Evolutionary conservation across 2,113 vertebrate genomes (phyloP), one percentile per base, ranked within the genome.

Genomic region (Sturnira hondurensis): DNA sequence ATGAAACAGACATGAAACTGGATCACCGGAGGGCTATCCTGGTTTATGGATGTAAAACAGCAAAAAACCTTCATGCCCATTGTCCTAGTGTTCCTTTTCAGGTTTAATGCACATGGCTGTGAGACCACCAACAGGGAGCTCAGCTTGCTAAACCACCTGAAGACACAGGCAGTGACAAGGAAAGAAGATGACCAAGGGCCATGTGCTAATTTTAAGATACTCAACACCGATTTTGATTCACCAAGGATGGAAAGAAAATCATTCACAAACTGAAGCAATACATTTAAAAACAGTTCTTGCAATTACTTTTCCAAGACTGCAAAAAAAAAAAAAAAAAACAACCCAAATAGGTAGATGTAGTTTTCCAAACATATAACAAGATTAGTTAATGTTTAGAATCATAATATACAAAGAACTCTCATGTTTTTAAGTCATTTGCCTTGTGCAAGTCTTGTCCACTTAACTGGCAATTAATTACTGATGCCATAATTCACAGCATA

Each of bases 1-100:
- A 76, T 80, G 89, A 96, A 96, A 91, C 7, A 93, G 97, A 89
- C 97, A 89, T 13, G 36, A 91, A 92, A 82, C 77, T 97, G 88
- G 43, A 95, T 96, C 81, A 85, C 92, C 86, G 1, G 15, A 94
- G 89, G 96, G 88, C 91, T 91, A 85, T 83, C 56, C 96, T 67
- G 88, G 92, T 67, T 96, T 87, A 76, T 52, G 96, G 63, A 78
- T 89, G 31, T 86, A 89, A 95, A 97, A 96, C 82, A 95, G 95
- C 61, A 89, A 63, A 95, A 83, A 94, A 9, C 47, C 45, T 76
- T 76, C 68, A 78, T 83, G 54, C 68, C 52, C 47, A 50, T 63
- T 50, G 43, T 70, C n/a, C 74, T 91, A 47, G 33, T 41, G 58
- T 78, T 96, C 31, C n/a, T 90, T 92, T 94, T 85, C 54, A 65